Percentiles rank a stretch among this genome's conserved stretches.
Conservation (phyloP, 2,888 invertebrate species). For the Acanthosoma haemorrhoidale region DNA sequence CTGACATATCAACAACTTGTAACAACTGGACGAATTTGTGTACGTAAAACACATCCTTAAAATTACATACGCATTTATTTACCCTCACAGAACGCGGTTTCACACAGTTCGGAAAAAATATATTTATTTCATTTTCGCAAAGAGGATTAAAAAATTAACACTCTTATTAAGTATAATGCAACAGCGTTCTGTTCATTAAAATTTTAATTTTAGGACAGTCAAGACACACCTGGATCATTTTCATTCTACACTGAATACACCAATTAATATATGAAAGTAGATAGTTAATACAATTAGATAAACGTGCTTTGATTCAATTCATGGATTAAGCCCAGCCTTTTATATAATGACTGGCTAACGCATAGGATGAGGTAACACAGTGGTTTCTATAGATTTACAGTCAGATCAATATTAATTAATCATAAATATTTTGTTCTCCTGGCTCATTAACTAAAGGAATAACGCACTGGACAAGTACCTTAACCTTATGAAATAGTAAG, state of each 20-base stretch:
- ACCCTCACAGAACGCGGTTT: constrained; percentile 21
- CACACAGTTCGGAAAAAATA: constrained; percentile 26
- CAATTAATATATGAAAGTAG: constrained; percentile 18
- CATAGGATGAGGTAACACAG: no score
- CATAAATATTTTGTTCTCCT: no score
- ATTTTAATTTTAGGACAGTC: constrained; percentile 13
- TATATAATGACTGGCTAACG: no score
- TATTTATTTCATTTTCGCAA: constrained; percentile 26
- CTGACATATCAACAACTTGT: constrained; percentile 35
- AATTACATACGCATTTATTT: constrained; percentile 6
- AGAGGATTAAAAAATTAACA: constrained; percentile 24
- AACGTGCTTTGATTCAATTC: no score
- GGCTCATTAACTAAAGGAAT: no score
- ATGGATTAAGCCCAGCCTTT: no score
- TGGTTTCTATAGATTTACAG: no score
- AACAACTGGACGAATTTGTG: constrained; percentile 37
- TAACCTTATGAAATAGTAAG: no score
- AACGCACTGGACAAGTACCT: no score
- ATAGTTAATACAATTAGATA: no score
- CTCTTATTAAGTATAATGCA: constrained; percentile 2
- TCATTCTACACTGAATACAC: constrained; percentile 16
- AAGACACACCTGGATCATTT: constrained; percentile 9
- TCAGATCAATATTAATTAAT: no score
- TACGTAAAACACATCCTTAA: constrained; percentile 29
- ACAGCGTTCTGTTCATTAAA: not conserved